Evolutionary conservation across 92 coral and sea anemone genomes (phyloP).

Genomic region (Palythoa grandiflora): DNA sequence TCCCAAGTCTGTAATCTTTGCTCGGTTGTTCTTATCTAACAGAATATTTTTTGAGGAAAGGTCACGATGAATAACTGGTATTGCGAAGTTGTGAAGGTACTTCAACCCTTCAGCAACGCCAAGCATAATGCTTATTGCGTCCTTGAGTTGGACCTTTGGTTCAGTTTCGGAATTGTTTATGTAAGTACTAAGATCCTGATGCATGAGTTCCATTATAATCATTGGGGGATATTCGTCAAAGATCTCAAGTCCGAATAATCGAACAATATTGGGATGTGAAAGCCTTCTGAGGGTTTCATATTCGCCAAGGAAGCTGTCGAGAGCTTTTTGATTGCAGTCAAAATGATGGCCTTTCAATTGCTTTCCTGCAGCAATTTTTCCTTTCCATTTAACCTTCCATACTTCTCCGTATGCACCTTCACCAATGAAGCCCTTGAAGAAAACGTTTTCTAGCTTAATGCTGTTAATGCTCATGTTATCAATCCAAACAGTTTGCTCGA

Average conservation of each 20-base stretch:
- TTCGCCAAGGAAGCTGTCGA: constrained; percentile 48
- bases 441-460: background rate
- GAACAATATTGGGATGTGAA: constrained; percentile 63
- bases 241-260: constrained; percentile 26
- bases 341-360: constrained; percentile 38
- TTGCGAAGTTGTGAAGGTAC: constrained; percentile 44
- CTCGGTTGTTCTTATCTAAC: constrained; percentile 49
- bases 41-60: constrained; percentile 64
- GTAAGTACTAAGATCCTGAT: constrained; percentile 50
- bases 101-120: constrained; percentile 58
- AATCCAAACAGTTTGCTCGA: background rate
- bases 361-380: constrained; percentile 62
- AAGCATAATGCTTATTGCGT: constrained; percentile 53
- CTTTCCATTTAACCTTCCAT: constrained; percentile 65
- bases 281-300: constrained; percentile 46
- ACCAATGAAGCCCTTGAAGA: constrained; percentile 24
- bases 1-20: constrained; percentile 69
- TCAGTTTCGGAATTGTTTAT: constrained; percentile 43
- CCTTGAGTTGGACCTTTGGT: constrained; percentile 56
- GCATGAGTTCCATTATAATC: constrained; percentile 62
- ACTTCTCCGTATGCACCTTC: constrained; percentile 62
- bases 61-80: constrained; percentile 68
- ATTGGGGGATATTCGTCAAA: constrained; percentile 52
- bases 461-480: background rate
- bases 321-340: constrained; percentile 19